These are phyloP conservation scores for Drosophila carrolli DNA, from an alignment of 1,140 invertebrate genomes.

Conservation along the genomic window DNA sequence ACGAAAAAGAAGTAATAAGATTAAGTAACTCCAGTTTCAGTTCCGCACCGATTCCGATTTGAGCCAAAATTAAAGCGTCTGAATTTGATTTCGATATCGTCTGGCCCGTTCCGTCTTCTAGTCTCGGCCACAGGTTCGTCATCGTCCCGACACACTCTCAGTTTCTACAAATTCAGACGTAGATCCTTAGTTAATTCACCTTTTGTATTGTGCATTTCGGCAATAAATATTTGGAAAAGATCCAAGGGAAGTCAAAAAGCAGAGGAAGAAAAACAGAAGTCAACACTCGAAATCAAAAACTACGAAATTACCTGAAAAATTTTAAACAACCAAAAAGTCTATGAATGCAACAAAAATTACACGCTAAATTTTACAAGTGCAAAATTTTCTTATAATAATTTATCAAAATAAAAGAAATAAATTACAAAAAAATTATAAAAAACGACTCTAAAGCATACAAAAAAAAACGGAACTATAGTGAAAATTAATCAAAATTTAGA, in stretches of 20 bases:
- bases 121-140: conserved; percentile 70
- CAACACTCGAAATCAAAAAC: conserved; percentile 63
- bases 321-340: conserved; percentile 70
- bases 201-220: conserved; percentile 73
- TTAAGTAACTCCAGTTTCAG: conserved; percentile 61
- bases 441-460: conserved; percentile 17
- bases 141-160: conserved; percentile 60
- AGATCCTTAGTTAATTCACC: conserved; percentile 69
- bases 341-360: conserved; percentile 59
- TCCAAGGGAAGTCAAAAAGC: conserved; percentile 24
- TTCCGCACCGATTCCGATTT: conserved; percentile 73
- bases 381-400: conserved; percentile 76
- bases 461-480: conserved; percentile 39
- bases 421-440: conserved; percentile 41
- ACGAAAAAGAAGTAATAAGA: conserved; percentile 28
- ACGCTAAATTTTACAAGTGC: conserved; percentile 73
- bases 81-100: conserved; percentile 73
- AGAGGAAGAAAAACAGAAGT: conserved; percentile 43
- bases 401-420: conserved; percentile 48
- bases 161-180: conserved; percentile 84
- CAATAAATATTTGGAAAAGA: conserved; percentile 57
- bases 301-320: conserved; percentile 84
- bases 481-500: conserved; percentile 39
- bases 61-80: conserved; percentile 81
- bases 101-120: conserved; percentile 71